Conservation (phyloP, 2,113 vertebrate species). For the Myocastor coypus region DNA sequence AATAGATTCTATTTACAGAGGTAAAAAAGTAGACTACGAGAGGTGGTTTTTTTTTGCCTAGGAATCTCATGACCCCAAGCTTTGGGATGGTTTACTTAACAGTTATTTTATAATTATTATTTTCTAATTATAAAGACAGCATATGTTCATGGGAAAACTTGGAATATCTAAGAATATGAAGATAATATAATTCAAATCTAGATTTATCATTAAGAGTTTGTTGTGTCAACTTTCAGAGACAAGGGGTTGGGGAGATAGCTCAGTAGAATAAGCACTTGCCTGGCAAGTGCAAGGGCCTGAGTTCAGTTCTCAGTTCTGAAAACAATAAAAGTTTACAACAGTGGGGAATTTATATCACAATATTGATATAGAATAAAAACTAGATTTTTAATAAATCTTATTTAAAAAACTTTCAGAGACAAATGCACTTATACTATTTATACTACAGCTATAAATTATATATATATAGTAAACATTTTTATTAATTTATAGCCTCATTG, state of each 20-base stretch:
- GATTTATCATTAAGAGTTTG: background rate
- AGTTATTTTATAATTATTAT: background rate
- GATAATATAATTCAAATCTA: conserved; percentile 30
- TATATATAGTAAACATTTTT: background rate
- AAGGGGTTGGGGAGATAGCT: too few species aligned
- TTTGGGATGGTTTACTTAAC: background rate
- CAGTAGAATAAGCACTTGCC: too few species aligned
- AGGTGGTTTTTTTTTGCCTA: background rate
- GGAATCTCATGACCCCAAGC: background rate
- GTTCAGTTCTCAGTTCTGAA: too few species aligned
- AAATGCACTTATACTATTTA: background rate
- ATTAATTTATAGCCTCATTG: background rate
- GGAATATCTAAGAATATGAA: background rate
- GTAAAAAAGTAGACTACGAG: background rate
- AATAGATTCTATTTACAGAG: background rate
- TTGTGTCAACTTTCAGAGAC: background rate
- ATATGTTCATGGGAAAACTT: background rate
- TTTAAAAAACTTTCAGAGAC: too few species aligned
- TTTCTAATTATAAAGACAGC: conserved; percentile 8
- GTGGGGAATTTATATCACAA: conserved; percentile 20
- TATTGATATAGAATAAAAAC: conserved; percentile 41
- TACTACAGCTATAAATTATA: background rate
- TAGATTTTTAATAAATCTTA: background rate
- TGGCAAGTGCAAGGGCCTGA: too few species aligned
- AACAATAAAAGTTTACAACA: too few species aligned